Conservation (phyloP, 2,113 vertebrate genomes). For the Noctilio leporinus region DNA sequence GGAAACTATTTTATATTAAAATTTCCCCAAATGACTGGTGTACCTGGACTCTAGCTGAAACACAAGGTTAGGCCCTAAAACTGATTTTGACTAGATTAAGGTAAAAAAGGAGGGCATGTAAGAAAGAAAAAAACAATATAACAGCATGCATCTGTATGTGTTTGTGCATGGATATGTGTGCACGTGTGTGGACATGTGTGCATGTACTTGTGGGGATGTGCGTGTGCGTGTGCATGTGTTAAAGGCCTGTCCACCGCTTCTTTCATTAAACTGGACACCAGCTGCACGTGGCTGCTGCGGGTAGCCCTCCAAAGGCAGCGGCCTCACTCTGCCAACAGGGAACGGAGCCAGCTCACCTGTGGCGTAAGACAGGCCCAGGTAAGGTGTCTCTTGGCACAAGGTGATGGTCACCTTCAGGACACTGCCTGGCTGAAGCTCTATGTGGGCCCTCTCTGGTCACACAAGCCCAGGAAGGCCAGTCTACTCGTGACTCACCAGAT, state of each 20-base stretch:
- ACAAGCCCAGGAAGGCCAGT: background rate
- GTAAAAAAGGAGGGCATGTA: background rate
- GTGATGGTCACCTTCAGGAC: background rate
- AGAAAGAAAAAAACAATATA: background rate
- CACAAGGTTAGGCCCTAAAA: background rate
- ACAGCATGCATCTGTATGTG: background rate
- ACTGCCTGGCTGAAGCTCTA: background rate
- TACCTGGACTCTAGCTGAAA: background rate
- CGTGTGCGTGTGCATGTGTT: background rate
- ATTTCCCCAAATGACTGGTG: background rate
- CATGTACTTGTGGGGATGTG: background rate
- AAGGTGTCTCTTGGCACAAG: background rate
- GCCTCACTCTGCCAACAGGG: background rate
- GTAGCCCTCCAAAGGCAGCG: background rate
- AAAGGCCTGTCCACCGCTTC: background rate
- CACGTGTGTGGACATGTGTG: background rate
- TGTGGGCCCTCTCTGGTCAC: background rate
- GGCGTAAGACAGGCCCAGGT: background rate
- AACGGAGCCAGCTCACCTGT: background rate
- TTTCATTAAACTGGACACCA: background rate
- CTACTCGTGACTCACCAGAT: background rate
- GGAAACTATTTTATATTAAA: background rate
- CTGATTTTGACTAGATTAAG: background rate
- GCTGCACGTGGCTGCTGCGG: background rate
- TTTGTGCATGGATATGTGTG: too few relatives aligned